Conservation (phyloP, 2,888 invertebrate genomes). For the Nomada flava region DNA sequence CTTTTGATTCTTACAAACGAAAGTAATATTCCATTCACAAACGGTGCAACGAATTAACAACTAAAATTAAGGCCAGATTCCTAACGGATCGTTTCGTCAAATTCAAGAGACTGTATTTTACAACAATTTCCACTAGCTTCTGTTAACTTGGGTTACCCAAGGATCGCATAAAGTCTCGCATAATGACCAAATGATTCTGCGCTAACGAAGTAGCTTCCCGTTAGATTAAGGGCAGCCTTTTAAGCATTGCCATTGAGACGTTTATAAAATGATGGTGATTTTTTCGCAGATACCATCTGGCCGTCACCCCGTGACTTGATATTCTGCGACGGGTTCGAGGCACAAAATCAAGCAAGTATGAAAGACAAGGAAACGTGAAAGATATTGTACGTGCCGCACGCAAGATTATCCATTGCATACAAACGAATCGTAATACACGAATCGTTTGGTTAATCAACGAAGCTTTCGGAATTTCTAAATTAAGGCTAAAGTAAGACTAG, state of each 20-base stretch:
- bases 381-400: background rate
- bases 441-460: background rate
- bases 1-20: background rate
- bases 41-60: background rate
- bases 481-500: background rate
- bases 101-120: background rate
- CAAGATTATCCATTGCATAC: background rate
- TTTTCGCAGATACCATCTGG: slow-evolving; percentile 75
- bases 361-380: slow-evolving; percentile 1
- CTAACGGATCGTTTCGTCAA: background rate
- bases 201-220: slow-evolving; percentile 14
- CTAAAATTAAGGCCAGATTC: slow-evolving; percentile 6
- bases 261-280: slow-evolving; percentile 29
- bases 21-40: background rate
- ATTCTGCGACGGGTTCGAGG: slow-evolving; percentile 62
- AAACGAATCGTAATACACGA: background rate
- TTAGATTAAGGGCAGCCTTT: slow-evolving; percentile 32
- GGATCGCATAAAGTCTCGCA: slow-evolving; percentile 24
- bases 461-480: too few species aligned
- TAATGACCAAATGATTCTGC: slow-evolving; percentile 42
- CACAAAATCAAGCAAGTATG: slow-evolving; percentile 26
- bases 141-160: slow-evolving; percentile 7
- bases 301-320: slow-evolving; percentile 73
- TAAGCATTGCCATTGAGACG: slow-evolving; percentile 4
- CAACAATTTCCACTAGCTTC: background rate